Percentiles rank a stretch among this genome's conserved stretches.
phyloP scores from a whole-genome alignment of 2,888 invertebrate genomes.

The Anthrax anthrax region DNA sequence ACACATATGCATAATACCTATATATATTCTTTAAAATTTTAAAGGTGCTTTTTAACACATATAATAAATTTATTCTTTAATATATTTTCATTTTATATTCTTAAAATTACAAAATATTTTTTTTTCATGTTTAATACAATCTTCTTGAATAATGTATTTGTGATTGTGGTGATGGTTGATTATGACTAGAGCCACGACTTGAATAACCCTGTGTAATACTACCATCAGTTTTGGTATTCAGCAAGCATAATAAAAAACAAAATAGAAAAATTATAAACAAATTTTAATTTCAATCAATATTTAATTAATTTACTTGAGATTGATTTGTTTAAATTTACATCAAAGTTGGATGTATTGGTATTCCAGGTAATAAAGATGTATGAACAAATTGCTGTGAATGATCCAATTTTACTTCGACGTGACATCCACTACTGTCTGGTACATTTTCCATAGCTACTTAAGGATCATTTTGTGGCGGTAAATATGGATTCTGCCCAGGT shows the following conservation, averaged over 20 bases:
- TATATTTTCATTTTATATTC: no score
- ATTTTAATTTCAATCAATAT: no score
- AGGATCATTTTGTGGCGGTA: slow-evolving; percentile 21
- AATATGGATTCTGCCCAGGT: slow-evolving; percentile 12
- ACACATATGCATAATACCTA: no score
- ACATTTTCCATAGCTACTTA: slow-evolving; percentile 33
- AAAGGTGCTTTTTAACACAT: no score
- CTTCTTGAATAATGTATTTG: slow-evolving; percentile 7
- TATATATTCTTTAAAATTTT: no score
- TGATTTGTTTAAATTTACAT: slow-evolving; percentile 18
- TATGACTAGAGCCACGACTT: slow-evolving; percentile 26
- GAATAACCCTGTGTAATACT: slow-evolving; percentile 77
- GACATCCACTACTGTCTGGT: slow-evolving; percentile 24
- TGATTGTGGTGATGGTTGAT: slow-evolving; percentile 19
- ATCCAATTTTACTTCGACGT: slow-evolving; percentile 30
- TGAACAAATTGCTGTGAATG: slow-evolving; percentile 22
- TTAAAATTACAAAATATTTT: no score
- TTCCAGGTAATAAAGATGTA: slow-evolving; percentile 26
- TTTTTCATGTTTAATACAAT: slow-evolving; percentile 5
- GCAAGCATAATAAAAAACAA: no score
- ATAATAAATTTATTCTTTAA: no score
- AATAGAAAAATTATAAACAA: slow-evolving; percentile 7
- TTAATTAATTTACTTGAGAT: slow-evolving; percentile 6
- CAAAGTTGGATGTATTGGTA: slow-evolving; percentile 28
- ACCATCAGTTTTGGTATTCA: slow-evolving; percentile 64